These are phyloP conservation scores for Micromys minutus DNA, from an alignment of 2,113 vertebrate species.

Conservation along the genomic window DNA sequence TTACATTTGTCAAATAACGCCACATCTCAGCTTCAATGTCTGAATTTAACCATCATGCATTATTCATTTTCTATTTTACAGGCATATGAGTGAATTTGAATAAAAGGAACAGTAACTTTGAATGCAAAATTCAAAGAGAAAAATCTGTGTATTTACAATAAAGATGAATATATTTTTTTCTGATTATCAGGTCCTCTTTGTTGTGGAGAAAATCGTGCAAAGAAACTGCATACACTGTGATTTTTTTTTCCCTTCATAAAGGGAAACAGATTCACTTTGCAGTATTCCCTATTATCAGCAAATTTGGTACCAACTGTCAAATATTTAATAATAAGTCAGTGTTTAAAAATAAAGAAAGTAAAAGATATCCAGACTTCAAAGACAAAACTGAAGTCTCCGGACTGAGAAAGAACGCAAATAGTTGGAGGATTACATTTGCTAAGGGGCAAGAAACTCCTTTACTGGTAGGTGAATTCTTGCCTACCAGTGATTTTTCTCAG, in stretches of 20 bases:
- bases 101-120: slow-evolving; percentile 28
- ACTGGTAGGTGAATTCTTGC: neutral
- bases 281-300: slow-evolving; percentile 60
- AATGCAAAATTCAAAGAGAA: slow-evolving; percentile 48
- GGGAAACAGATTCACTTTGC: slow-evolving; percentile 24
- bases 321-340: slow-evolving; percentile 35
- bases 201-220: neutral
- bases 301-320: slow-evolving; percentile 52
- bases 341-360: slow-evolving; percentile 27
- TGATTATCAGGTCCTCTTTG: neutral
- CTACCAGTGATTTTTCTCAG: slow-evolving; percentile 30
- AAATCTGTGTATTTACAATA: slow-evolving; percentile 39
- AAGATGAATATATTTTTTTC: slow-evolving; percentile 14
- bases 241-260: slow-evolving; percentile 23
- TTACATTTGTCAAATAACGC: neutral
- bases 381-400: slow-evolving; percentile 41
- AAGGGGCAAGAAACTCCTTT: slow-evolving; percentile 44
- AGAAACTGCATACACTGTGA: slow-evolving; percentile 29
- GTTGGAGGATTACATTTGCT: slow-evolving; percentile 36
- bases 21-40: neutral
- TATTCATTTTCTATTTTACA: neutral
- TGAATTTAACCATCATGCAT: slow-evolving; percentile 28
- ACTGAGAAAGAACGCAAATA: slow-evolving; percentile 4
- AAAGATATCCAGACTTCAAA: slow-evolving; percentile 61
- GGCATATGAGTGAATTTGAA: slow-evolving; percentile 19